A percentile compares a stretch with the other conserved stretches of the same genome.
Evolutionary conservation across 2,888 invertebrate genomes (phyloP).

Genomic region (Dynastes grantii): DNA sequence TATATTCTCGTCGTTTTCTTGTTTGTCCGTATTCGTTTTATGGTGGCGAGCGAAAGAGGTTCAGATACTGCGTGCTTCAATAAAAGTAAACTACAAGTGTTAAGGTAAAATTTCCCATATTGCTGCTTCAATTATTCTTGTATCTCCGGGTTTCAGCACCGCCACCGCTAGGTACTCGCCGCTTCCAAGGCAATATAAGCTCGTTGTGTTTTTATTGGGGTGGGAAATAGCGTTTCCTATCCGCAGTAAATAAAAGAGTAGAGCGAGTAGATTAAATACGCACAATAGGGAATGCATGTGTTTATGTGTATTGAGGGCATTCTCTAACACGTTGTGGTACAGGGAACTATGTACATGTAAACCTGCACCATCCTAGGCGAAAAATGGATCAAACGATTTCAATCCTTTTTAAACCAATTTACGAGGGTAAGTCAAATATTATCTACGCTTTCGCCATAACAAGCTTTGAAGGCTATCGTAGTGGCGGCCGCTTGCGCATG

Average conservation of each 20-base stretch:
- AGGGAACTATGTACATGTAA: too few species aligned
- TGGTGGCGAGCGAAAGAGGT: constrained; percentile 18
- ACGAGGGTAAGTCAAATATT: too few species aligned
- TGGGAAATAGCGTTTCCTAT: background rate
- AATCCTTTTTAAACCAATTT: too few species aligned
- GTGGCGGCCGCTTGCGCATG: too few species aligned
- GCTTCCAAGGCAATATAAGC: background rate
- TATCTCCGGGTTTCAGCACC: constrained; percentile 9
- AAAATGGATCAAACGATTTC: too few species aligned
- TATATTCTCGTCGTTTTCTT: constrained; percentile 19
- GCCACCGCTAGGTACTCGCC: background rate
- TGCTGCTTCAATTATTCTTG: constrained; percentile 36
- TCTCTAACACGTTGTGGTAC: too few species aligned
- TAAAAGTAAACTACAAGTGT: constrained; percentile 35
- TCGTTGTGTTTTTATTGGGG: background rate
- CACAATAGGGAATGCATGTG: background rate
- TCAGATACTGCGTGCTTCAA: constrained; percentile 26
- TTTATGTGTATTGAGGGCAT: too few species aligned
- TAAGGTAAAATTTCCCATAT: constrained; percentile 31
- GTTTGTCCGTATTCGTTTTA: constrained; percentile 20
- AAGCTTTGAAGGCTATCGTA: too few species aligned
- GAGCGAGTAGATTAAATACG: background rate
- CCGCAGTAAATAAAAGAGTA: constrained; percentile 5
- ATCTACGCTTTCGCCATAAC: too few species aligned
- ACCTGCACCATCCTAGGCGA: too few species aligned